Conservation (phyloP, 2,888 invertebrate genomes). For the Tolmerus cingulatus region DNA sequence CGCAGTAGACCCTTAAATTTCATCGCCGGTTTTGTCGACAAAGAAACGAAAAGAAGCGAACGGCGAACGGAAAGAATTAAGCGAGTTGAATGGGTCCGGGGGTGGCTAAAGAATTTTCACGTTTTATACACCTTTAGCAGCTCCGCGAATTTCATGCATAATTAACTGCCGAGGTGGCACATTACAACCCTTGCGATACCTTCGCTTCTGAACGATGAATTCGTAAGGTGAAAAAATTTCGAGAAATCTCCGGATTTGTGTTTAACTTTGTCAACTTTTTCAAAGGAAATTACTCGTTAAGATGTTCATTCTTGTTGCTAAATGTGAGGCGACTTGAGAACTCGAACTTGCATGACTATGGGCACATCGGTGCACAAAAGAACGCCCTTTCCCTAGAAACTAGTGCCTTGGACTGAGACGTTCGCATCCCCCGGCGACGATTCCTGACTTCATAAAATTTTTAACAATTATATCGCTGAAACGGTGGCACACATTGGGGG, state of each 20-base stretch:
- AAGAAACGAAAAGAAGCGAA: conserved; percentile 22
- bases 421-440: conserved; percentile 21
- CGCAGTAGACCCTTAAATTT: conserved; percentile 13
- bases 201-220: conserved; percentile 5
- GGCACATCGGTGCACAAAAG: not conserved
- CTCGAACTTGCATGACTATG: not conserved
- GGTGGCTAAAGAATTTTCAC: conserved; percentile 32
- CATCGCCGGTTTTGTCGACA: conserved; percentile 35
- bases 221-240: conserved; percentile 32
- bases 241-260: conserved; percentile 45
- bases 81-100: not conserved
- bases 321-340: conserved; percentile 3
- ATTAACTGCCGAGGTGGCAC: conserved; percentile 34
- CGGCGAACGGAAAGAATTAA: not conserved
- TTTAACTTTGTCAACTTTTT: conserved; percentile 46
- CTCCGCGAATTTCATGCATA: conserved; percentile 36
- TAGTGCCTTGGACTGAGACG: conserved; percentile 3
- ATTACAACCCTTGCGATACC: conserved; percentile 35
- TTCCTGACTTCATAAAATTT: conserved; percentile 33
- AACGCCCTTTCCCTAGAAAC: not conserved
- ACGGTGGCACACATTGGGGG: not conserved
- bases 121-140: conserved; percentile 36
- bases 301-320: conserved; percentile 20
- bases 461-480: conserved; percentile 16
- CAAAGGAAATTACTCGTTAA: conserved; percentile 29